These are phyloP conservation scores for Nannobrachium achirus DNA, from an alignment of 2,113 vertebrate genomes.

Conservation along the genomic window DNA sequence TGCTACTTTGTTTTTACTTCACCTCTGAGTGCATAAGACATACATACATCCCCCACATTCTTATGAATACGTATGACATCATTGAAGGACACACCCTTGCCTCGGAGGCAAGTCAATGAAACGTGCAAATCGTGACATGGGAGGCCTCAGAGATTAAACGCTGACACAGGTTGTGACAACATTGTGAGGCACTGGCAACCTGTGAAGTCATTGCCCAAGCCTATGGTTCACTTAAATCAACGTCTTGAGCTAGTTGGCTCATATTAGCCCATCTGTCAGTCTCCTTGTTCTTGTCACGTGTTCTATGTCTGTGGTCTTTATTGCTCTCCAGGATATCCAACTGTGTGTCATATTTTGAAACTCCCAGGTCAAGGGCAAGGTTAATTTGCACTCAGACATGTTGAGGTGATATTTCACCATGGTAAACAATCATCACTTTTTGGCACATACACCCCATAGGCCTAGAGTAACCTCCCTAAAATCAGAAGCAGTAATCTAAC, in stretches of 20 bases:
- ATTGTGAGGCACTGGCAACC: conserved; percentile 7
- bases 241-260: conserved; percentile 6
- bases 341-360: no score
- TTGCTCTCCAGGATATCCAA: neutral
- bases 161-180: conserved; percentile 42
- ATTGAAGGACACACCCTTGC: conserved; percentile 21
- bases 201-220: conserved; percentile 34
- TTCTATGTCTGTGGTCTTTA: neutral
- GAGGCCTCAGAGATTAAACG: neutral
- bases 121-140: conserved; percentile 39
- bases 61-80: conserved; percentile 5
- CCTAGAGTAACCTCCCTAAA: no score
- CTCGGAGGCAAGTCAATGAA: neutral
- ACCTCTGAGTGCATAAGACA: neutral
- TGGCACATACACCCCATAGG: no score
- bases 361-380: no score
- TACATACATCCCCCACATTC: neutral
- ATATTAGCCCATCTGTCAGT: neutral
- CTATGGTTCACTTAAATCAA: neutral
- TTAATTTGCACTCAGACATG: no score
- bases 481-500: no score
- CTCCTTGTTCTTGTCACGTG: no score
- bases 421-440: no score
- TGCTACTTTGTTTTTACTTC: neutral
- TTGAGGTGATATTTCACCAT: no score